phyloP scores from a whole-genome alignment of 2,797 vertebrate genomes.

The Darevskia mixta region DNA sequence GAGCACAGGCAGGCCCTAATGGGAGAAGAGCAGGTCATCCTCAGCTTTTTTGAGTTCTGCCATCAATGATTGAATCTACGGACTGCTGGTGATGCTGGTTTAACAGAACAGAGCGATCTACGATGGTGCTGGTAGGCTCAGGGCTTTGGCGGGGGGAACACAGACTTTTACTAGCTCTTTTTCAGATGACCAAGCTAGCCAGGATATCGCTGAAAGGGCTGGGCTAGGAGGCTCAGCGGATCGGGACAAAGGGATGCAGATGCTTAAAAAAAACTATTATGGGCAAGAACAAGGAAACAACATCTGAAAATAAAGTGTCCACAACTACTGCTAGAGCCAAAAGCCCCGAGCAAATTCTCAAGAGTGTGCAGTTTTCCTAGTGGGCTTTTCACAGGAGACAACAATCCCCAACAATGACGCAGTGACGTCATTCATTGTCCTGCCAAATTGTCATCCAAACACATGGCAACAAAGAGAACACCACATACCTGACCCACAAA shows the following conservation, averaged over 20 bases:
- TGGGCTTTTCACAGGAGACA: not conserved
- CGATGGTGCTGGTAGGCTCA: not conserved
- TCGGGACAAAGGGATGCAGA: not conserved
- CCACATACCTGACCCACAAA: not conserved
- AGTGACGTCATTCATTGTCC: not conserved
- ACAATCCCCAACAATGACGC: not conserved
- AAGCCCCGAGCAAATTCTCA: not conserved
- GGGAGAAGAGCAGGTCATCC: too few species aligned
- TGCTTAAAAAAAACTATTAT: not conserved
- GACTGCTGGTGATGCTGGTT: not conserved
- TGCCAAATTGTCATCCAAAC: slow-evolving; percentile 18
- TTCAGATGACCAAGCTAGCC: not conserved
- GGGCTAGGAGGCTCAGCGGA: not conserved
- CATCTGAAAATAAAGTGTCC: not conserved
- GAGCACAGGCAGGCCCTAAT: not conserved
- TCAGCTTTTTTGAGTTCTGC: too few species aligned
- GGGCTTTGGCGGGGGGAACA: too few species aligned
- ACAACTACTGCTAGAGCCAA: not conserved
- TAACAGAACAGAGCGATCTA: not conserved
- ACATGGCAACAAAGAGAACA: not conserved
- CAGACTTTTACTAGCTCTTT: not conserved
- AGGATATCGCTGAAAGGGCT: not conserved
- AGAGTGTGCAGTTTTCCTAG: not conserved
- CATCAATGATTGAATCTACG: too few species aligned
- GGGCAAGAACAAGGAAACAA: not conserved